Evolutionary conservation across 2,888 invertebrate species (phyloP).

Genomic region (Exocentrus adspersus): DNA sequence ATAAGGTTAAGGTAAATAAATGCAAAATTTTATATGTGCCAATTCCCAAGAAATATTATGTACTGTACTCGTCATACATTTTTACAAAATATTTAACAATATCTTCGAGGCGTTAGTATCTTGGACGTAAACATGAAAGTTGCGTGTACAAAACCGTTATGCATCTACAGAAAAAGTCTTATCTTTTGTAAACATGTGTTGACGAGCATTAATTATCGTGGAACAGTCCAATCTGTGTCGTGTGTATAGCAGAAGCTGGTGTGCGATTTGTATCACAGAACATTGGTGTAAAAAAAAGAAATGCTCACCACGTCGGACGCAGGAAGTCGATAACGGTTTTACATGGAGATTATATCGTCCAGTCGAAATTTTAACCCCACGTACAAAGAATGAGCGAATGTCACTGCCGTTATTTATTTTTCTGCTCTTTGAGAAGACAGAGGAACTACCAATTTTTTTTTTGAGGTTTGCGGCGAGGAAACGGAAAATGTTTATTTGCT

Average conservation of each 20-base stretch:
- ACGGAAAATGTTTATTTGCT: too few relatives aligned
- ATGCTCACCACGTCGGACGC: constrained; percentile 31
- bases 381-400: too few relatives aligned
- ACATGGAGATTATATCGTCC: constrained; percentile 32
- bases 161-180: neutral
- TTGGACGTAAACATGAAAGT: neutral
- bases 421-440: too few relatives aligned
- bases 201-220: constrained; percentile 11
- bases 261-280: constrained; percentile 29
- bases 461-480: too few relatives aligned
- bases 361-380: constrained; percentile 33
- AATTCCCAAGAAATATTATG: neutral
- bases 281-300: constrained; percentile 23
- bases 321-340: constrained; percentile 35
- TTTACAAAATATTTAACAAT: neutral
- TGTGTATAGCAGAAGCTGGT: constrained; percentile 17
- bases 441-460: too few relatives aligned
- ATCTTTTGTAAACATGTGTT: constrained; percentile 1
- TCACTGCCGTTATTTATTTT: too few relatives aligned
- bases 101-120: too few relatives aligned
- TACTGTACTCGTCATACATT: neutral
- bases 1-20: neutral
- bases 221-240: constrained; percentile 10
- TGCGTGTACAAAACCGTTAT: neutral
- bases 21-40: neutral